Percentiles rank a stretch among this genome's conserved stretches.
Evolutionary conservation across 2,888 invertebrate species (phyloP).

Genomic region (Machimus rusticus): DNA sequence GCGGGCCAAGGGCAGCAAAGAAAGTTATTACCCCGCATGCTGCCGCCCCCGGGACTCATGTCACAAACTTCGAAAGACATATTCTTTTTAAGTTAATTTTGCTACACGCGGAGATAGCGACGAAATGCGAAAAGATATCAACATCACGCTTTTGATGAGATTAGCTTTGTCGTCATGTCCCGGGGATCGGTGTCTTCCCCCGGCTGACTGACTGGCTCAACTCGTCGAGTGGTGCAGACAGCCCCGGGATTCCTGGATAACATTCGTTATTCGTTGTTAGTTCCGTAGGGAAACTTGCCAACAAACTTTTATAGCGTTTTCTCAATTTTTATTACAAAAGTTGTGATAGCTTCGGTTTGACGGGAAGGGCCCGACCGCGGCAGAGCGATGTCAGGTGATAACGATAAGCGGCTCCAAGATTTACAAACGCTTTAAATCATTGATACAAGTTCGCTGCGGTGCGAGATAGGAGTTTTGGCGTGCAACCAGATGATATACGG

Average conservation of each 20-base stretch:
- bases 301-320: constrained; percentile 8
- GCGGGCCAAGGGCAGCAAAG: not conserved
- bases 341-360: not conserved
- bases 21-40: not conserved
- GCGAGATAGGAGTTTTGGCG: not conserved
- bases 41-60: not conserved
- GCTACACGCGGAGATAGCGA: not conserved
- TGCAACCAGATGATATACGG: constrained; percentile 2
- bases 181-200: not conserved
- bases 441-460: not conserved
- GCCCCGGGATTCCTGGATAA: not conserved
- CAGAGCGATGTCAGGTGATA: constrained; percentile 26
- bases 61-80: not conserved
- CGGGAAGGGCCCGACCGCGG: not conserved
- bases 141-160: not conserved
- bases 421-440: constrained; percentile 33
- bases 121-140: not conserved
- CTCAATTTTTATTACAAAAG: constrained; percentile 31
- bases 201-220: not conserved
- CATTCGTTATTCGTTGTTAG: constrained; percentile 25
- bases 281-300: not conserved
- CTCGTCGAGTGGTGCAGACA: not conserved
- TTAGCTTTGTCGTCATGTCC: not conserved
- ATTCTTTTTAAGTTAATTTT: constrained; percentile 2
- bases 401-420: constrained; percentile 20